A percentile compares a stretch with the other conserved stretches of the same genome.
Conservation (phyloP, 2,113 vertebrate species). For the Dicrurus megarhynchus region DNA sequence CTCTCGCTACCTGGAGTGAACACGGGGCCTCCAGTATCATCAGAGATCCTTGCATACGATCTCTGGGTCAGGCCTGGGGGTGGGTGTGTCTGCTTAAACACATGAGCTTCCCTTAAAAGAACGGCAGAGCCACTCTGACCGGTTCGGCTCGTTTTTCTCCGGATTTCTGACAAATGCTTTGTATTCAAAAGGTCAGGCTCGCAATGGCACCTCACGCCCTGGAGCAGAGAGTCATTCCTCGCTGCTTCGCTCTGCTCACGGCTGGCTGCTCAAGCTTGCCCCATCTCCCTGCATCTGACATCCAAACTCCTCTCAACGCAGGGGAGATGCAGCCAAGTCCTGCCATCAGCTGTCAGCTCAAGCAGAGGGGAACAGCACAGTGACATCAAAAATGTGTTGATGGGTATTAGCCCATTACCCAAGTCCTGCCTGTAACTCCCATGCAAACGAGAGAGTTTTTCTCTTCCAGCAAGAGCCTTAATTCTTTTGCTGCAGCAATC, state of each 20-base stretch:
- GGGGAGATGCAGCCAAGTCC: conserved; percentile 5
- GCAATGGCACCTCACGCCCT: conserved; percentile 17
- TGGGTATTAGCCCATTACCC: conserved; percentile 30
- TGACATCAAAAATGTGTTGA: conserved; percentile 39
- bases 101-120: background rate
- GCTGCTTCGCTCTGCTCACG: conserved; percentile 38
- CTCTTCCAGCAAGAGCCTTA: background rate
- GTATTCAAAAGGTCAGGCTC: conserved; percentile 70
- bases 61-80: background rate
- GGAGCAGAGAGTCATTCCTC: conserved; percentile 27
- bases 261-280: conserved; percentile 66
- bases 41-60: background rate
- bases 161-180: conserved; percentile 72
- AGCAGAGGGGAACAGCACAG: conserved; percentile 21
- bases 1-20: background rate
- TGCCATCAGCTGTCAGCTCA: conserved; percentile 62
- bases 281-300: conserved; percentile 52
- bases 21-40: background rate
- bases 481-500: background rate
- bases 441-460: background rate
- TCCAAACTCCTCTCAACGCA: conserved; percentile 31
- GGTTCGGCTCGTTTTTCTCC: conserved; percentile 29
- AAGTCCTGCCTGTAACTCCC: conserved; percentile 43
- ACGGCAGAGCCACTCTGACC: conserved; percentile 18
- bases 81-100: conserved; percentile 3